Base-by-base conservation (phyloP, 2,113 vertebrate genomes). In the Xiphophorus maculatus region DNA sequence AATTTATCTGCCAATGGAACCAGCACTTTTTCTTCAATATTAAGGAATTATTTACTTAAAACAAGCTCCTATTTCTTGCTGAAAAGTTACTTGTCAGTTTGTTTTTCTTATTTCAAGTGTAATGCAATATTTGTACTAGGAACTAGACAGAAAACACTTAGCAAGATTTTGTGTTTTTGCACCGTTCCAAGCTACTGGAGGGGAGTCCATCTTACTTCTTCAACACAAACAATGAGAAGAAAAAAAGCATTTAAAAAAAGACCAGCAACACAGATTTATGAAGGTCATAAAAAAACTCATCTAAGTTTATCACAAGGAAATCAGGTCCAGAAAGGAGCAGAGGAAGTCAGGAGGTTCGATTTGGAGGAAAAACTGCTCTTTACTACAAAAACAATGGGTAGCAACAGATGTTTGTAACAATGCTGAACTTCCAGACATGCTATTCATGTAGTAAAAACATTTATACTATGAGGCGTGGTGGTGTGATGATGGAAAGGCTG, bases 131-230 rank as follows among this genome's bases (percentile, higher is more conserved):
- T 37, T 37, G 35, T 37, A 37, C 10, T 11, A 37, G 35, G 11
- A 37, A 11, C 35, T 37, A 11, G 35, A 37, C 35, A 37, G 35
- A 37, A 37, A 37, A 37, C 10, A 37, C 35, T 11, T 3, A 10
- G 35, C 10, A 10, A 37, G 35, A 37, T 37, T 37, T 37, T 3
- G 10, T 35, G 33, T 35, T 35, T 35, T 35, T 35, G 33, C 33
- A 35, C 1, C 35, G 35, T 37, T 11, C n/a, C 62, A 66, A 61
- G 65, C 40, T 67, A 35, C 29, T 44, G 3, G 42, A 80, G 42
- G 80, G 63, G 66, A 65, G 2, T 66, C 15, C 25, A 37, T 68
- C 30, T 30, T 65, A 42, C 78, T 68, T 71, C 63, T 63, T 82
- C 30, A 81, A 77, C 25, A 11, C 30, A 82, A 28, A 77, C 74